Base-by-base conservation (phyloP, 2,797 vertebrate genomes). In the Sebastes miniatus region DNA sequence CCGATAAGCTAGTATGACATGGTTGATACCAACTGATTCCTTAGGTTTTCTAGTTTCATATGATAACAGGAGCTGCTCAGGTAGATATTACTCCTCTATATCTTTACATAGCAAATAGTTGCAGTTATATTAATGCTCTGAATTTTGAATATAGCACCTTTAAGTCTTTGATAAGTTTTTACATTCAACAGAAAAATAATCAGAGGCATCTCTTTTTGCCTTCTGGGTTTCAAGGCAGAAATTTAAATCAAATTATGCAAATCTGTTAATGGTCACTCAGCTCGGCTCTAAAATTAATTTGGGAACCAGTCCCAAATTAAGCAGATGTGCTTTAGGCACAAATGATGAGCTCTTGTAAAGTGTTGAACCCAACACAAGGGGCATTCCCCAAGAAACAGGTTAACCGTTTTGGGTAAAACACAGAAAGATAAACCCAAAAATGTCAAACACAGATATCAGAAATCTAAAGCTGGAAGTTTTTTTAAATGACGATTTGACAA, bases 401-500 rank as follows among this genome's bases (percentile, higher is more conserved):
- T 9, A 27, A 43, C 34, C 1, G 5, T 52, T 66, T 3, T 2
- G 2, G n/a, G 5, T n/a, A 24, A 36, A 52, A 56, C 6, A 69
- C 31, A 62, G 6, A 27, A 22, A 59, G 18, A 24, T n/a, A 18
- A 34, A 71, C 7, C 20, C 6, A 9, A 24, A 76, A 71, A 25
- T 12, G 6, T n/a, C 50, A 52, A 52, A n/a, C 8, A 8, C 18
- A 52, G 14, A n/a, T 52, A 47, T n/a, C 59, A 6, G 1, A 6
- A 3, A 7, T 22, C 29, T 50, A n/a, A 24, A 22, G 16, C 18
- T 57, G 13, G 36, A 3, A 1, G 6, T 14, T 22, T 36, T n/a
- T 32, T 22, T 54, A 68, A 75, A 70, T 24, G 25, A 77, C 0
- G 31, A 82, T 16, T 11, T 61, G 36, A 91, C 77, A 89, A 78